Conservation (phyloP, 2,888 invertebrate species). For the Tenthredo notha region DNA sequence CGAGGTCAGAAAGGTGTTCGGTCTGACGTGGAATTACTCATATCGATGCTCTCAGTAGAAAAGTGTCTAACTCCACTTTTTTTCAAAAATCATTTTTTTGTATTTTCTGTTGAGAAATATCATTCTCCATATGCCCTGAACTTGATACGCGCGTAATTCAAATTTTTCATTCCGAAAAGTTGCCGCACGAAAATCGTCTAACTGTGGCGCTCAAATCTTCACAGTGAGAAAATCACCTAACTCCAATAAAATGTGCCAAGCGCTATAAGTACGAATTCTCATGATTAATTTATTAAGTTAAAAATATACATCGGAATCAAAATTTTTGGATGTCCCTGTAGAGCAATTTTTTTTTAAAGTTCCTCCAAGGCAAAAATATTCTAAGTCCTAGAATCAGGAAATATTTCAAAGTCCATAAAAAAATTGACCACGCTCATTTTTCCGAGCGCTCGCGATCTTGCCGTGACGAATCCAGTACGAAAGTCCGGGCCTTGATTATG, state of each 20-base stretch:
- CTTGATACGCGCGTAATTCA: constrained; percentile 12
- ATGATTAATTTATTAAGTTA: not conserved
- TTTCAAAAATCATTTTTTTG: no score
- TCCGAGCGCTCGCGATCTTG: not conserved
- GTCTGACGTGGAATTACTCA: no score
- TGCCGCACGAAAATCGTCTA: constrained; percentile 28
- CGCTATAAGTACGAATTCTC: not conserved
- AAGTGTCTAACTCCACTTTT: no score
- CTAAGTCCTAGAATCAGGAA: no score
- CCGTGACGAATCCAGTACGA: not conserved
- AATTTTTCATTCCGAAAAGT: constrained; percentile 9
- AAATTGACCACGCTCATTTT: not conserved
- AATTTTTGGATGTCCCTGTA: not conserved
- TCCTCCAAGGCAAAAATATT: no score
- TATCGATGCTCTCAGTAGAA: no score
- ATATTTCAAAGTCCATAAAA: not conserved
- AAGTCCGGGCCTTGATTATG: not conserved
- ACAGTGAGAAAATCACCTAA: not conserved
- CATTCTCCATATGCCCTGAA: constrained; percentile 27
- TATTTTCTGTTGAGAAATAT: no score
- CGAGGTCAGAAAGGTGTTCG: no score
- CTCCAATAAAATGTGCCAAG: constrained; percentile 3
- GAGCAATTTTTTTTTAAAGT: no score
- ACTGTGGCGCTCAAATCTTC: not conserved
- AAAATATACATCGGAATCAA: no score